phyloP scores from a whole-genome alignment of 2,797 vertebrate species.

The Cyclura pinguis region DNA sequence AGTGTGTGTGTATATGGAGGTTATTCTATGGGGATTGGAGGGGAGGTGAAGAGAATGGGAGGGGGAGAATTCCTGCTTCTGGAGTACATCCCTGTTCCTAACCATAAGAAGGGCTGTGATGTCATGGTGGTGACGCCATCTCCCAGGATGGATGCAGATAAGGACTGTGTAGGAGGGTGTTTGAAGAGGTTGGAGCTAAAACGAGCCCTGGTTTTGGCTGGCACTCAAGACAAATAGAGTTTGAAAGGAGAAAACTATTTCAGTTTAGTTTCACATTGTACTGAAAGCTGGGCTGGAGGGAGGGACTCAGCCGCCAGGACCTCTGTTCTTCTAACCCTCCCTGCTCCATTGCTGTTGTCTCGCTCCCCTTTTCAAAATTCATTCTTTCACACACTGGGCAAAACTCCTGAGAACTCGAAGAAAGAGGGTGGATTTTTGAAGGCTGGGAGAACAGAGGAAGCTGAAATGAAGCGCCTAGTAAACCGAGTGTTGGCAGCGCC shows the following conservation, averaged over 20 bases:
- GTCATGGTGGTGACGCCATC: slow-evolving; percentile 27
- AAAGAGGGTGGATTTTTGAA: background rate
- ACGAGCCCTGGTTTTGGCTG: slow-evolving; percentile 52
- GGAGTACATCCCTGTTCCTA: background rate
- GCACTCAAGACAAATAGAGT: slow-evolving; percentile 68
- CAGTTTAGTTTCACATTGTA: slow-evolving; percentile 36
- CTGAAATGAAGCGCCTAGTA: background rate
- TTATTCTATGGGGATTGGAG: background rate
- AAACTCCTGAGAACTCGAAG: background rate
- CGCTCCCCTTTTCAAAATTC: background rate
- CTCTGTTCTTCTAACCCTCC: no score
- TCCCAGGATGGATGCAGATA: slow-evolving; percentile 38
- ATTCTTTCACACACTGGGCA: background rate
- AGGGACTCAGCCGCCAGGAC: slow-evolving; percentile 1
- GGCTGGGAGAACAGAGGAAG: background rate
- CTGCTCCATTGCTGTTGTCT: background rate
- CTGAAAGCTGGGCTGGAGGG: slow-evolving; percentile 31
- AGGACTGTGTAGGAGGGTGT: slow-evolving; percentile 15
- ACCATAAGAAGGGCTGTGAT: background rate
- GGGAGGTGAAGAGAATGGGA: background rate
- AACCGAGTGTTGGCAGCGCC: background rate
- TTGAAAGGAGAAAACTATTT: slow-evolving; percentile 43
- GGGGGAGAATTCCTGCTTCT: background rate
- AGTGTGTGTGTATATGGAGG: background rate
- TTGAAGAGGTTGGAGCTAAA: slow-evolving; percentile 30